Base-by-base conservation (phyloP, 2,113 vertebrate genomes). In the Lampris megalopsis region DNA sequence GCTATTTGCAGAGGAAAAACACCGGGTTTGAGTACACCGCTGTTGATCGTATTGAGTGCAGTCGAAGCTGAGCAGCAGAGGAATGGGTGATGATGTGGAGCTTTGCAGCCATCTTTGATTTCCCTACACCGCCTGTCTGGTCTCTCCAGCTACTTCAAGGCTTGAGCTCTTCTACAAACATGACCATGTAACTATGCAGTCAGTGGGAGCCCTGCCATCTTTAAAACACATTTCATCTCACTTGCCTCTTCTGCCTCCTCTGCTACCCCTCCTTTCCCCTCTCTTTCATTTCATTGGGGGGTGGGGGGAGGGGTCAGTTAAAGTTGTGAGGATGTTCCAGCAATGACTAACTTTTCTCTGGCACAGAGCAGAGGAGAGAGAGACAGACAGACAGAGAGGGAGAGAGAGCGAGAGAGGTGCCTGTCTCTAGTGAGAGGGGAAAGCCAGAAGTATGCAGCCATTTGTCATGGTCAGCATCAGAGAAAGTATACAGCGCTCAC, bases 61-160 rank as follows among this genome's bases (percentile, higher is more conserved):
- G 43, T 37, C 50, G 65, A 52, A 53, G 6, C 5, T 5, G 24
- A 58, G 54, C 2, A 50, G 54, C 42, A 43, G 53, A 56, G 69
- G 73, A 80, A 73, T 71, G 47, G 52, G 50, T 87, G 92, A 86
- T 92, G 87, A 91, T 90, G 89, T 91, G 92, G 90, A 91, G 84
- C 87, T 83, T 82, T 38, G 84, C 76, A 78, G 89, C 89, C 88
- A 90, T 92, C 84, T 88, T 89, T 82, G 77, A 79, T 86, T 86
- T 72, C 69, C 41, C 66, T 79, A 61, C 70, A 35, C 80, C 62
- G 78, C 79, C 82, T 68, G 72, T 85, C 82, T 88, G 67, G 36
- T 81, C 54, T 75, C 68, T 70, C 36, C 72, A 73, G 80, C 76
- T 73, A 54, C 77, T 74, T 82, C 71, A 67, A 38, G 82, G 52